Evolutionary conservation across 2,888 invertebrate species (phyloP).

Genomic region (Pristionchus arcanus): DNA sequence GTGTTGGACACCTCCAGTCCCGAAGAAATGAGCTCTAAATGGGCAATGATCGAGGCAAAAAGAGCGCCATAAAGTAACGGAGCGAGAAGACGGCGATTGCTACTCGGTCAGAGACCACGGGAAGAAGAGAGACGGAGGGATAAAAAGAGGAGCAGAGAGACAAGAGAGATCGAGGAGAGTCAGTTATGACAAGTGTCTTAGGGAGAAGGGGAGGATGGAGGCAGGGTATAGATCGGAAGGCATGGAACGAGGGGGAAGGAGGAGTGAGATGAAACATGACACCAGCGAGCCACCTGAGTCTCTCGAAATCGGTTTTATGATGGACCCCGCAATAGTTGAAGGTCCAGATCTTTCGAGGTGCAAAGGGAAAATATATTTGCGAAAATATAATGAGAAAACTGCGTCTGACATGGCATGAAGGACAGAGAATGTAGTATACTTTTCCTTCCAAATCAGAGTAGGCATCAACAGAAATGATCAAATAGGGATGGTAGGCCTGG

Average conservation of each 20-base stretch:
- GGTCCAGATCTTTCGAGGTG: neutral
- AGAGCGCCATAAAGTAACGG: constrained; percentile 18
- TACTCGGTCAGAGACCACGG: neutral
- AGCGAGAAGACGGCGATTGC: neutral
- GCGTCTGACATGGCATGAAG: no score
- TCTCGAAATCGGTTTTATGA: neutral
- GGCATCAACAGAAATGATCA: no score
- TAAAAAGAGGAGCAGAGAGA: neutral
- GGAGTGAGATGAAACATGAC: constrained; percentile 46
- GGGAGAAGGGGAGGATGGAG: neutral
- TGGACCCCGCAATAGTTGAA: neutral
- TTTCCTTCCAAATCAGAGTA: no score
- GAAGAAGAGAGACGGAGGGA: neutral
- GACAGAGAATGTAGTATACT: no score
- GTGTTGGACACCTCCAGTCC: neutral
- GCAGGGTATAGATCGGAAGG: constrained; percentile 41
- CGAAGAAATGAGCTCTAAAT: neutral
- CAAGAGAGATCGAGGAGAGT: neutral
- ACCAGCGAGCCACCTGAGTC: constrained; percentile 17
- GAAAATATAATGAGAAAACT: no score
- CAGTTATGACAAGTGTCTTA: constrained; percentile 35
- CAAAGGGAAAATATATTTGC: no score
- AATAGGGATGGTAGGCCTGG: no score
- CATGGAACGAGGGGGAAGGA: constrained; percentile 43
- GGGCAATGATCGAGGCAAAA: constrained; percentile 26